Base-by-base conservation (phyloP, 2,113 vertebrate genomes). In the Garra rufa region DNA sequence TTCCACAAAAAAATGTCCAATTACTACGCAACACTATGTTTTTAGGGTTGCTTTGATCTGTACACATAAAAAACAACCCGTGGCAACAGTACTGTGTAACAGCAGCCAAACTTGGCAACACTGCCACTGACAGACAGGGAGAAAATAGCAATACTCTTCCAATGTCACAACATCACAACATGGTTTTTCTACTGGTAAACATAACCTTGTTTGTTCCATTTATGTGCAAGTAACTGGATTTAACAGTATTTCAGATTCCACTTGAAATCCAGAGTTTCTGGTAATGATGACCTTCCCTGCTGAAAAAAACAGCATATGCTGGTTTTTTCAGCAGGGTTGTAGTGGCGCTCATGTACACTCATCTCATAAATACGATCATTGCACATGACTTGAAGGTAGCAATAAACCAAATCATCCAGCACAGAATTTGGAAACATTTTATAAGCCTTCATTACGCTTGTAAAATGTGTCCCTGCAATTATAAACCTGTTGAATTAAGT, bases 381-480 rank as follows among this genome's bases (percentile, higher is more conserved):
- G 28, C 28, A 69, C 28, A 69, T 69, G 30, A 38, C 65, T 19
- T 9, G 8, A 38, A 69, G 65, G 52, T 21, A 57, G 52, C 52
- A 57, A 9, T 57, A 69, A 69, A 69, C 28, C 65, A 34, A 69
- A 69, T 21, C 65, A 69, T 38, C 30, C 65, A 34, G 65, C 6
- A 30, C 30, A 69, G 65, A 67, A 69, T 69, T 69, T 69, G 15
- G 15, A 38, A 38, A 69, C 14, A 17, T 38, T 38, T 69, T 34
- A 69, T 30, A 69, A 69, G 63, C 63, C 63, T 70, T 10, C 34
- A 41, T 70, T 70, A 70, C 3, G 38, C 34, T 41, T 70, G 19
- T 11, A 57, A 70, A 65, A 65, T 15, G 61, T 65, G 26, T 65
- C 61, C 61, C 61, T 65, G 61, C 26, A 30, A 65, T 65, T 65